Base-by-base conservation (phyloP, 2,797 vertebrate species). In the Enteromius treurensis region DNA sequence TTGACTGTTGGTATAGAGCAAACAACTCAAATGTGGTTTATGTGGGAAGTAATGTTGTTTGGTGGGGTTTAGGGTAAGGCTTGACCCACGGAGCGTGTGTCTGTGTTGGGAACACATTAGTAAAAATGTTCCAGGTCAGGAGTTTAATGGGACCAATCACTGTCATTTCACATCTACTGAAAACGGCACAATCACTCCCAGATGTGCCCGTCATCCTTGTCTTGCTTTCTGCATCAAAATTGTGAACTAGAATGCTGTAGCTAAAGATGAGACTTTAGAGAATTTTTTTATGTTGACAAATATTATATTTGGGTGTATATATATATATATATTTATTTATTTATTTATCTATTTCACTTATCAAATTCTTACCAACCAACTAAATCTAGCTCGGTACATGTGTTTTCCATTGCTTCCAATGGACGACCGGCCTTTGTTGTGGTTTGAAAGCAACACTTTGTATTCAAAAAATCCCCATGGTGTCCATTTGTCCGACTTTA, bases 41-140 rank as follows among this genome's bases (percentile, higher is more conserved):
- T 47, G 77, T 53, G 29, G 42, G 62, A 11, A 65, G 37, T 67
- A 19, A 51, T 80, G 11, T 23, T 80, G 65, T 68, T 80, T 45
- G 19, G 21, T 58, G 49, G 79, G 21, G 67, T 58, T 45, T 23
- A 55, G 21, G 15, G 51, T n/a, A 21, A 83, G 64, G 21, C n/a
- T 55, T 74, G 26, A 65, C 49, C 62, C 2, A 0, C 1, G n/a
- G 71, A 8, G 55, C 60, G 7, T 42, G 62, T 69, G 49, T 70
- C 51, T 78, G 70, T 85, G 67, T 82, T 90, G 90, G 91, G 89
- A 74, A 89, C 68, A 90, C 89, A 58, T 64, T 82, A 82, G 58
- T 83, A 87, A 82, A 88, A 88, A 80, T 89, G 76, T 91, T 92
- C 90, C 91, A 93, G 91, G 92, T 93, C 92, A 93, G 85, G 77